phyloP scores from a whole-genome alignment of 2,797 vertebrate species.

The Micromesistius poutassou region DNA sequence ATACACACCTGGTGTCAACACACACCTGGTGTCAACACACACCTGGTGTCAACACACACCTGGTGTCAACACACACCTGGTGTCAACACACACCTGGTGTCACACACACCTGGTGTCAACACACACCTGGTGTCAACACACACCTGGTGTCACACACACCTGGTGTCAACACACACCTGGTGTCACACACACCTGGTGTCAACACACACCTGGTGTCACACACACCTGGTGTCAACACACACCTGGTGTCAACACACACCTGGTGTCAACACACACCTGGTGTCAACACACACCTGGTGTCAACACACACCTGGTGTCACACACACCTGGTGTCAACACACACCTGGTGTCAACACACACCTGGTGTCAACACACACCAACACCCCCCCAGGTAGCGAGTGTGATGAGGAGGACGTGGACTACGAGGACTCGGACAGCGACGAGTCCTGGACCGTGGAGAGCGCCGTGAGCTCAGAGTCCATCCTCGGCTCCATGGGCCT shows the following conservation, averaged over 20 bases:
- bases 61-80: background rate
- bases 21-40: background rate
- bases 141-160: background rate
- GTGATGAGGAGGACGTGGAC: slow-evolving; percentile 96
- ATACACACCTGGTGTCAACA: background rate
- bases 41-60: background rate
- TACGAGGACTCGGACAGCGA: slow-evolving; percentile 98
- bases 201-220: background rate
- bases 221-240: background rate
- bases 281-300: background rate
- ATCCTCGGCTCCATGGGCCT: slow-evolving; percentile 99
- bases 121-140: background rate
- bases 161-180: background rate
- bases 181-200: background rate
- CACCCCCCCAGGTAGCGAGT: slow-evolving; percentile 85
- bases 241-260: background rate
- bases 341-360: too few relatives aligned
- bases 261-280: background rate
- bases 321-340: background rate
- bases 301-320: background rate
- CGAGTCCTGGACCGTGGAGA: slow-evolving; percentile 98
- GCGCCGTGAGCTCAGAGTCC: slow-evolving; percentile 97
- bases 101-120: background rate
- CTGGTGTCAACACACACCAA: background rate
- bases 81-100: background rate